Evolutionary conservation across 2,797 vertebrate genomes (phyloP).

Genomic region (Notolabrus celidotus): DNA sequence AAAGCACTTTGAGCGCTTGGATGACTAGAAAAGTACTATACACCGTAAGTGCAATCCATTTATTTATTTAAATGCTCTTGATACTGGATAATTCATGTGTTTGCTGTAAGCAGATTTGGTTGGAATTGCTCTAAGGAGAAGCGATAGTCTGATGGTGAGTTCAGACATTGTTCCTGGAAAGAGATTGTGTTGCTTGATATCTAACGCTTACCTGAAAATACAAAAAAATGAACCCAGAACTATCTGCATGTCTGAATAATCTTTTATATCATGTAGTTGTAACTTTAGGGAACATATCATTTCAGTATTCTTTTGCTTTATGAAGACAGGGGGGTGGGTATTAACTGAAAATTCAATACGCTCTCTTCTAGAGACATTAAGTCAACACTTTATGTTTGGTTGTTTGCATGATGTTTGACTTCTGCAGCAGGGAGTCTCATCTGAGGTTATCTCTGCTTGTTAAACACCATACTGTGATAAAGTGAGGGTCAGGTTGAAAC

Average conservation of each 20-base stretch:
- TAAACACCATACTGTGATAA: constrained; percentile 35
- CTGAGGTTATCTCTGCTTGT: constrained; percentile 19
- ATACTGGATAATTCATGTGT: not conserved
- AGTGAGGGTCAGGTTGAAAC: constrained; percentile 37
- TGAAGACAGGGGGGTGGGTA: not conserved
- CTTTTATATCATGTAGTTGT: too few relatives aligned
- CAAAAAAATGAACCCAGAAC: not conserved
- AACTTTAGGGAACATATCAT: not conserved
- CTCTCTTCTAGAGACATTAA: constrained; percentile 10
- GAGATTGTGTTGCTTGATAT: not conserved
- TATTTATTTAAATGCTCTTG: not conserved
- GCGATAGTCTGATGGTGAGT: not conserved
- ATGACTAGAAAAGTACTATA: too few relatives aligned
- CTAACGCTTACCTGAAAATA: too few relatives aligned
- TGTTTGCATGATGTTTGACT: constrained; percentile 2
- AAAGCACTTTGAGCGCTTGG: too few relatives aligned
- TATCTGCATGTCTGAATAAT: not conserved
- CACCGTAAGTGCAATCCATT: too few relatives aligned
- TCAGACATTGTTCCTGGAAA: not conserved
- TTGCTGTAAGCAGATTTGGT: not conserved
- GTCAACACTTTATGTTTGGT: constrained; percentile 31
- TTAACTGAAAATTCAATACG: constrained; percentile 6
- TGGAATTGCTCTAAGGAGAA: not conserved
- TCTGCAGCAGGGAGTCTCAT: not conserved
- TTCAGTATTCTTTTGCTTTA: not conserved